phyloP scores from a whole-genome alignment of 2,888 invertebrate species.

The Pammene fasciana region DNA sequence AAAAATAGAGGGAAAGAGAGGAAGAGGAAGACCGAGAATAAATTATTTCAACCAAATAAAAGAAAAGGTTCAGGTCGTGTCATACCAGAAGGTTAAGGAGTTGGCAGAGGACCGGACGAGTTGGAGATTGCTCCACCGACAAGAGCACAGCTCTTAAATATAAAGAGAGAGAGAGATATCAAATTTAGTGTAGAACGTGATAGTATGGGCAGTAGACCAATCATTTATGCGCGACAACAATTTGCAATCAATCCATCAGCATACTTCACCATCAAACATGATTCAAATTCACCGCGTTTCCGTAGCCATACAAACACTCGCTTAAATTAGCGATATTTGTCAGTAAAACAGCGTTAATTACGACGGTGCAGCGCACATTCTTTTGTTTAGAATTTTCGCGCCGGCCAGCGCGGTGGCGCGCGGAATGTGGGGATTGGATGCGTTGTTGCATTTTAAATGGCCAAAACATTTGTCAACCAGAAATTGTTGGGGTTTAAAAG shows the following conservation, averaged over 20 bases:
- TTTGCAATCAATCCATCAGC: background rate
- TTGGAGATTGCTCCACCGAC: no score
- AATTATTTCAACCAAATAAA: no score
- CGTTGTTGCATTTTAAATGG: constrained; percentile 1
- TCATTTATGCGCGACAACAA: background rate
- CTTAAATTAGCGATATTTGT: constrained; percentile 13
- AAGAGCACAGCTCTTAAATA: no score
- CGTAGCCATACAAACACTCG: background rate
- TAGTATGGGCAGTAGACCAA: background rate
- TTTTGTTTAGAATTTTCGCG: constrained; percentile 20
- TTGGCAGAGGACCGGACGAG: no score
- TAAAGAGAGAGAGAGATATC: no score
- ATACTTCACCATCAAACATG: background rate
- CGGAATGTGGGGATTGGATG: constrained; percentile 5
- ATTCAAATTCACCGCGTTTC: constrained; percentile 3
- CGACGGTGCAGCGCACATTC: constrained; percentile 4
- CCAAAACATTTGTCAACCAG: no score
- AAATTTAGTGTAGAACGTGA: no score
- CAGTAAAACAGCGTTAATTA: constrained; percentile 9
- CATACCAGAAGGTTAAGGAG: no score
- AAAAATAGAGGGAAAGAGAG: no score
- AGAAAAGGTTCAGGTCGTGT: no score
- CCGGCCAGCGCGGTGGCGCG: background rate
- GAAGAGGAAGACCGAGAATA: no score
- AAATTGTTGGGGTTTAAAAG: no score